Evolutionary conservation across 2,888 invertebrate genomes (phyloP).

Genomic region (Balanococcus diminutus): DNA sequence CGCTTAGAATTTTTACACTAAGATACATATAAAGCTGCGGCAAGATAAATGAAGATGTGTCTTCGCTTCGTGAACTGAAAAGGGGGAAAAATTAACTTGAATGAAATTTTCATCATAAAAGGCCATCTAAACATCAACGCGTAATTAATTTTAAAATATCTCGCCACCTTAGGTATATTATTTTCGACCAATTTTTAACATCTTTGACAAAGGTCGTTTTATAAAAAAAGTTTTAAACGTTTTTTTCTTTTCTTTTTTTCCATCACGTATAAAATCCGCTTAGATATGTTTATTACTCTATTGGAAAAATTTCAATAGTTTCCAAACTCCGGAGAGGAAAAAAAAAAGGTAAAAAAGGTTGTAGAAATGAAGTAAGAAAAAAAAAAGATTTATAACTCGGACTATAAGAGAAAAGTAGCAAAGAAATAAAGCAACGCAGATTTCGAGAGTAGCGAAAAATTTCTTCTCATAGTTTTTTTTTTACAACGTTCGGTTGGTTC

Average conservation of each 20-base stretch:
- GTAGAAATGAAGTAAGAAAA: background rate
- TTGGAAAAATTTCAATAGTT: slow-evolving; percentile 41
- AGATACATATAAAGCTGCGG: background rate
- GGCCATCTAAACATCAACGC: background rate
- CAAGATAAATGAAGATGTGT: background rate
- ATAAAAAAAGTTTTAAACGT: no score
- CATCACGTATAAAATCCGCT: background rate
- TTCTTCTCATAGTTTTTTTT: background rate
- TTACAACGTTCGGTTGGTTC: background rate
- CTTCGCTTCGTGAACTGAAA: background rate
- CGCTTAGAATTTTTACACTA: slow-evolving; percentile 12
- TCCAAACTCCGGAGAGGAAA: background rate
- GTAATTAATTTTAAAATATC: slow-evolving; percentile 1
- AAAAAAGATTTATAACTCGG: slow-evolving; percentile 34
- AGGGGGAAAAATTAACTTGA: background rate
- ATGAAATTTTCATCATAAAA: slow-evolving; percentile 25
- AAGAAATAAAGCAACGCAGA: slow-evolving; percentile 1
- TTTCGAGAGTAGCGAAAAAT: slow-evolving; percentile 33
- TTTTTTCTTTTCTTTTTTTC: background rate
- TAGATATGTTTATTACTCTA: slow-evolving; percentile 34
- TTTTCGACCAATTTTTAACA: background rate
- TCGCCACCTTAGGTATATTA: background rate
- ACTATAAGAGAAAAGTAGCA: background rate
- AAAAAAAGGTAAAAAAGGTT: background rate
- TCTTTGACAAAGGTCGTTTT: background rate